These are phyloP conservation scores for Cyaniris semiargus DNA, from an alignment of 2,888 invertebrate genomes.

Conservation along the genomic window DNA sequence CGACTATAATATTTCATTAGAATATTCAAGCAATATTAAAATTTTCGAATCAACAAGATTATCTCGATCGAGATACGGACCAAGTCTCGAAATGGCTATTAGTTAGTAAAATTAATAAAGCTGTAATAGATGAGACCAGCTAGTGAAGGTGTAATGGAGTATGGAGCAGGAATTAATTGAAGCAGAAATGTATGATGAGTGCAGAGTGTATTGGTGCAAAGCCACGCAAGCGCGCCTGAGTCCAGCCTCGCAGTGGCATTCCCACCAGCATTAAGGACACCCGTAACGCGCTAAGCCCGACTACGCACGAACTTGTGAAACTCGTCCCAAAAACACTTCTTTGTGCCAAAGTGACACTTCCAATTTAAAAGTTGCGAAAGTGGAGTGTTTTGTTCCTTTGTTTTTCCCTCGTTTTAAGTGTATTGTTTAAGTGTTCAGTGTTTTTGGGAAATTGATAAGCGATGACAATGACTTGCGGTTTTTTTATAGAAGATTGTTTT, in stretches of 20 bases:
- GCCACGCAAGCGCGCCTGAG: slow-evolving; percentile 72
- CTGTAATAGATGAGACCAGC: slow-evolving; percentile 31
- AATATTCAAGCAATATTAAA: too few relatives aligned
- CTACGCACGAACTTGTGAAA: slow-evolving; percentile 44
- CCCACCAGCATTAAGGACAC: slow-evolving; percentile 59
- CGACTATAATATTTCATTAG: background rate
- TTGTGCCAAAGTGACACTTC: slow-evolving; percentile 36
- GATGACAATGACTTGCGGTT: slow-evolving; percentile 32
- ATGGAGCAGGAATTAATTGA: slow-evolving; percentile 74
- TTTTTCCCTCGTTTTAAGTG: slow-evolving; percentile 44
- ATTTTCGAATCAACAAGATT: background rate
- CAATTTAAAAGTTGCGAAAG: slow-evolving; percentile 33
- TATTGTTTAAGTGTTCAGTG: slow-evolving; percentile 52
- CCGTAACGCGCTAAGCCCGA: slow-evolving; percentile 50
- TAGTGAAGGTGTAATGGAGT: slow-evolving; percentile 66
- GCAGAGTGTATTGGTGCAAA: slow-evolving; percentile 64
- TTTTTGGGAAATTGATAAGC: slow-evolving; percentile 47
- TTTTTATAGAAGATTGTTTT: slow-evolving; percentile 27
- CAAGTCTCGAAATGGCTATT: slow-evolving; percentile 1
- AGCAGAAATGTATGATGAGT: slow-evolving; percentile 76
- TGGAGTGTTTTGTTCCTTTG: slow-evolving; percentile 43
- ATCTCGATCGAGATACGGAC: background rate
- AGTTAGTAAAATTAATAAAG: slow-evolving; percentile 21
- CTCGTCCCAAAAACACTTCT: slow-evolving; percentile 10
- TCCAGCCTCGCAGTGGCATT: slow-evolving; percentile 66